Evolutionary conservation across 2,888 invertebrate genomes (phyloP).

Genomic region (Deilephila porcellus): DNA sequence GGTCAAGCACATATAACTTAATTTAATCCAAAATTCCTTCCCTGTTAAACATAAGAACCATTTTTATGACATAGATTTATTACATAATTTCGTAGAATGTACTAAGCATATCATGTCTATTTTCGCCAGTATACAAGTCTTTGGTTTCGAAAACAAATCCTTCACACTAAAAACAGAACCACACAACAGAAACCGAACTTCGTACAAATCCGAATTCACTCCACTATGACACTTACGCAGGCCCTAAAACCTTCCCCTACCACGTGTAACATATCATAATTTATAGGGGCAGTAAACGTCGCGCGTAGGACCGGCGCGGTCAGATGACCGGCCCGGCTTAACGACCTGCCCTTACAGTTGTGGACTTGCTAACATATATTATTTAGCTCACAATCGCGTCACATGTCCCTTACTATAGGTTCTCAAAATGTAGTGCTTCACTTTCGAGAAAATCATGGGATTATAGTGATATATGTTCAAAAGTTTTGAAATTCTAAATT

Average conservation of each 20-base stretch:
- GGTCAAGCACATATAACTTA: too few relatives aligned
- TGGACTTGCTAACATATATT: conserved; percentile 59
- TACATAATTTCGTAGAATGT: too few relatives aligned
- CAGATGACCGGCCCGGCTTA: conserved; percentile 53
- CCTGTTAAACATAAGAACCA: too few relatives aligned
- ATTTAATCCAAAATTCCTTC: too few relatives aligned
- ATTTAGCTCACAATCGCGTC: conserved; percentile 56
- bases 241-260: conserved; percentile 20
- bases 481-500: too few relatives aligned
- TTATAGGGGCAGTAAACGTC: conserved; percentile 21
- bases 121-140: too few relatives aligned
- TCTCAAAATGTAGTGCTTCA: conserved; percentile 23
- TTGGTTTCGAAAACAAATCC: too few relatives aligned
- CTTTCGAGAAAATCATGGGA: conserved; percentile 12
- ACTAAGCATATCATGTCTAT: too few relatives aligned
- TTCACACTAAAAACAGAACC: too few relatives aligned
- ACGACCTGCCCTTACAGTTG: conserved; percentile 59
- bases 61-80: too few relatives aligned
- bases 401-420: conserved; percentile 42
- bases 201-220: background rate
- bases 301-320: conserved; percentile 35
- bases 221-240: background rate
- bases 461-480: background rate
- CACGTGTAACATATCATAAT: conserved; percentile 17
- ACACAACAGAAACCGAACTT: background rate